phyloP scores from a whole-genome alignment of 2,797 vertebrate genomes.

The Ctenosaura bakeri region DNA sequence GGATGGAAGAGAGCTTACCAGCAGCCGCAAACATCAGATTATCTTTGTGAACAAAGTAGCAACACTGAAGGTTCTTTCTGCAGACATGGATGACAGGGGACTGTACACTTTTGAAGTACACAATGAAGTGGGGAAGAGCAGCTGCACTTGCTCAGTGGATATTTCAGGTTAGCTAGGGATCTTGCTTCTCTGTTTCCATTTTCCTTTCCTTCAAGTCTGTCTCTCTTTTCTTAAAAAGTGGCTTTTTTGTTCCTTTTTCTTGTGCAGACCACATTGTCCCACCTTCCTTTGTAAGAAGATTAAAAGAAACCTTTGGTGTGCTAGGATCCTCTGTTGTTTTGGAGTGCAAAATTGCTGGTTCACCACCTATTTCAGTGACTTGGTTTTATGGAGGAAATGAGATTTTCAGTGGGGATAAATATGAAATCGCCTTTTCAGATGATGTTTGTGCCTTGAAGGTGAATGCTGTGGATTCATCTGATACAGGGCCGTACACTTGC shows the following conservation, averaged over 20 bases:
- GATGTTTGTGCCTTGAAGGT: constrained; percentile 88
- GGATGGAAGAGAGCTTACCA: constrained; percentile 91
- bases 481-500: constrained; percentile 94
- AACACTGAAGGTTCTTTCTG: constrained; percentile 90
- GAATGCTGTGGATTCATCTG: constrained; percentile 82
- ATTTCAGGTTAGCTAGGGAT: constrained; percentile 89
- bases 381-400: constrained; percentile 97
- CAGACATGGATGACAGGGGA: constrained; percentile 90
- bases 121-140: constrained; percentile 96
- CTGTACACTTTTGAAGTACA: constrained; percentile 95
- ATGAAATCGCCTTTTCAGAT: constrained; percentile 89
- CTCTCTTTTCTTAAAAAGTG: constrained; percentile 27
- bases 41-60: constrained; percentile 90
- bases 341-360: constrained; percentile 95
- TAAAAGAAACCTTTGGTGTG: constrained; percentile 90
- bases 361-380: constrained; percentile 91
- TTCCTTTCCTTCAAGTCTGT: background rate
- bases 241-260: constrained; percentile 65
- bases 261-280: constrained; percentile 93
- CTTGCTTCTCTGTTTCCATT: background rate
- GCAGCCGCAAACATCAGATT: constrained; percentile 93
- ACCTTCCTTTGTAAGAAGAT: constrained; percentile 92
- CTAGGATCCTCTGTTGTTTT: constrained; percentile 85
- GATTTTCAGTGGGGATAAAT: constrained; percentile 87
- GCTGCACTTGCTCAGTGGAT: constrained; percentile 91